Conservation (phyloP, 2,888 invertebrate genomes). For the Hirtodrosophila confusa region DNA sequence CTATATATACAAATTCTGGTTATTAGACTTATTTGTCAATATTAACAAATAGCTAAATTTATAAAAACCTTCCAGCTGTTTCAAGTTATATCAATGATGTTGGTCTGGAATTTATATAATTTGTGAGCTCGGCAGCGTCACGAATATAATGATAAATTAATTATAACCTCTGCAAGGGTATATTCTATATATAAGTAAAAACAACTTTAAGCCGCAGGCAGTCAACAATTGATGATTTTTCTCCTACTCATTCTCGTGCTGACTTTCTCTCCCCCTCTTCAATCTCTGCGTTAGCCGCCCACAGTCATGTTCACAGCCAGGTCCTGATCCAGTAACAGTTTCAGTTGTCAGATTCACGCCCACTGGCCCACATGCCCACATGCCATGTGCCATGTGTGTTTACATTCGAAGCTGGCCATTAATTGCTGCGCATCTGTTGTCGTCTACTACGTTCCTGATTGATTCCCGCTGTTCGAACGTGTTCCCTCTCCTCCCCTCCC, state of each 20-base stretch:
- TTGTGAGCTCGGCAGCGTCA: too few relatives aligned
- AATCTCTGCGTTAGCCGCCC: background rate
- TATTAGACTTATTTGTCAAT: too few relatives aligned
- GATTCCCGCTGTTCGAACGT: constrained; percentile 46
- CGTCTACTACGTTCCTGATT: constrained; percentile 41
- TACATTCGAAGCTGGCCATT: constrained; percentile 43
- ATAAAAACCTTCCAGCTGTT: too few relatives aligned
- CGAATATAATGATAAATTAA: too few relatives aligned
- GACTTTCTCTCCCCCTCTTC: too few relatives aligned
- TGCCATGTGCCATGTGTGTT: constrained; percentile 20
- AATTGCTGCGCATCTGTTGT: constrained; percentile 51
- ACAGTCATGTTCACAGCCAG: constrained; percentile 15
- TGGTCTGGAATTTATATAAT: too few relatives aligned
- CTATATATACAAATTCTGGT: too few relatives aligned
- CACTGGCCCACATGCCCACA: constrained; percentile 1
- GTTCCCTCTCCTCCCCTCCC: constrained; percentile 7
- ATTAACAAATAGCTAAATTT: too few relatives aligned
- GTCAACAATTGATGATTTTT: background rate
- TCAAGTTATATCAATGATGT: too few relatives aligned
- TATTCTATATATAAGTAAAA: background rate
- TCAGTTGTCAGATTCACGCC: constrained; percentile 15
- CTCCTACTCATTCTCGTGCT: constrained; percentile 2
- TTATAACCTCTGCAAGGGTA: too few relatives aligned
- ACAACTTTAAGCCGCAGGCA: constrained; percentile 26
- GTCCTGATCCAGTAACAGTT: constrained; percentile 16